Conservation (phyloP, 1,140 invertebrate genomes). For the Parasteatoda tepidariorum region DNA sequence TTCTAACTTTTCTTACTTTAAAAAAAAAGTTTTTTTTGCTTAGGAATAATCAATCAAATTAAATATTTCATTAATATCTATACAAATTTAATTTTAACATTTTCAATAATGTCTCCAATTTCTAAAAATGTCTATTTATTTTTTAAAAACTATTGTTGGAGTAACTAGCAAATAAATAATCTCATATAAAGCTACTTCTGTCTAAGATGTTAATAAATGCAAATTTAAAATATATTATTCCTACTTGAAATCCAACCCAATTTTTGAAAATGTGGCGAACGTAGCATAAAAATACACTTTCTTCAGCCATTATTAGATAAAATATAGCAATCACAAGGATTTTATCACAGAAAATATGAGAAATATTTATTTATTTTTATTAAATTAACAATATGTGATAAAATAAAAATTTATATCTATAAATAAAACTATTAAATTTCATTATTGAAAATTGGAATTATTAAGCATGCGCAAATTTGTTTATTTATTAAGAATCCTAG, state of each 20-base stretch:
- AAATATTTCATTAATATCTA: neutral
- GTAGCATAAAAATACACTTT: constrained; percentile 17
- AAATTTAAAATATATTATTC: neutral
- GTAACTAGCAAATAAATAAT: neutral
- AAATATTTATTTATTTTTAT: neutral
- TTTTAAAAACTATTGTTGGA: neutral
- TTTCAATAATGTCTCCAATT: neutral
- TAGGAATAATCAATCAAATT: neutral
- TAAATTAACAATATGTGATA: neutral
- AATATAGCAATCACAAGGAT: neutral
- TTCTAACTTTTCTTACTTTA: no score
- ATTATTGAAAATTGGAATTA: neutral
- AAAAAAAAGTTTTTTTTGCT: no score
- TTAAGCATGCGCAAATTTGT: neutral
- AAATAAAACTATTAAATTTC: neutral
- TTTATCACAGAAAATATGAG: neutral
- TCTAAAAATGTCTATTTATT: neutral
- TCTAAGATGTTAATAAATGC: neutral
- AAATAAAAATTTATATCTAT: neutral
- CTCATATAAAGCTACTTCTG: neutral
- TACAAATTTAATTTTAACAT: neutral
- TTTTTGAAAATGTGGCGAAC: constrained; percentile 16
- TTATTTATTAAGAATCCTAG: neutral
- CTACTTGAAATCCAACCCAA: constrained; percentile 44
- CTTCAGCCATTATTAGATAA: neutral